Conservation (phyloP, 92 coral and sea anemone species). For the Paragorgia papillata region DNA sequence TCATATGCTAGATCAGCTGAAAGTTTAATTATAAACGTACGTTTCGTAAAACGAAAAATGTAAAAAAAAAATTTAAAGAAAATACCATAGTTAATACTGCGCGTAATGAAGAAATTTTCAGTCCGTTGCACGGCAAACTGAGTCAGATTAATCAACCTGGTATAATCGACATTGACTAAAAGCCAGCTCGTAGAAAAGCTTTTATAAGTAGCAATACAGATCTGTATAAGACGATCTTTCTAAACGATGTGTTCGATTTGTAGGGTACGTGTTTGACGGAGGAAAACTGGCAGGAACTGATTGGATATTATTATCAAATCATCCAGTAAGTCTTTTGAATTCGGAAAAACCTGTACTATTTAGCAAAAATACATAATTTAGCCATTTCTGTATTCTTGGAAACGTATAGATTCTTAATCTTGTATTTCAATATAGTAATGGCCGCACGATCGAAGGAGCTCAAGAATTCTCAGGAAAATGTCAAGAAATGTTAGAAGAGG, state of each 20-base stretch:
- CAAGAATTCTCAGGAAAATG: slow-evolving; percentile 14
- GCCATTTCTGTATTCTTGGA: background rate
- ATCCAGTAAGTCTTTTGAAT: slow-evolving; percentile 3
- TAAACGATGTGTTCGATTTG: slow-evolving; percentile 5
- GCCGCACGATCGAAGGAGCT: slow-evolving; percentile 12
- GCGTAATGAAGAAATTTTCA: too few relatives aligned
- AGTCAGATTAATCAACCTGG: too few relatives aligned
- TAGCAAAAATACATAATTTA: background rate
- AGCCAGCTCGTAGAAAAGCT: too few relatives aligned
- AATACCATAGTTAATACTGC: too few relatives aligned
- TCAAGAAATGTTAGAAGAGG: slow-evolving; percentile 34
- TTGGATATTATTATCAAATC: slow-evolving; percentile 71
- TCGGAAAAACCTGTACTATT: background rate
- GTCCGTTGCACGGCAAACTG: too few relatives aligned
- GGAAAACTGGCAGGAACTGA: slow-evolving; percentile 75
- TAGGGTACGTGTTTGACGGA: slow-evolving; percentile 68
- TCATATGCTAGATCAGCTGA: too few relatives aligned
- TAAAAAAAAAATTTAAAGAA: too few relatives aligned
- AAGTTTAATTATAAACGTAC: too few relatives aligned
- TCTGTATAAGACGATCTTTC: too few relatives aligned
- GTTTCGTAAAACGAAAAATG: too few relatives aligned
- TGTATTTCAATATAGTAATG: background rate
- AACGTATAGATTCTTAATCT: background rate
- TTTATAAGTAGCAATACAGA: too few relatives aligned
- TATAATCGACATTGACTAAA: too few relatives aligned